A percentile compares a stretch with the other conserved stretches of the same genome.
phyloP scores from a whole-genome alignment of 2,888 invertebrate species.

The Cremastinae sp. region DNA sequence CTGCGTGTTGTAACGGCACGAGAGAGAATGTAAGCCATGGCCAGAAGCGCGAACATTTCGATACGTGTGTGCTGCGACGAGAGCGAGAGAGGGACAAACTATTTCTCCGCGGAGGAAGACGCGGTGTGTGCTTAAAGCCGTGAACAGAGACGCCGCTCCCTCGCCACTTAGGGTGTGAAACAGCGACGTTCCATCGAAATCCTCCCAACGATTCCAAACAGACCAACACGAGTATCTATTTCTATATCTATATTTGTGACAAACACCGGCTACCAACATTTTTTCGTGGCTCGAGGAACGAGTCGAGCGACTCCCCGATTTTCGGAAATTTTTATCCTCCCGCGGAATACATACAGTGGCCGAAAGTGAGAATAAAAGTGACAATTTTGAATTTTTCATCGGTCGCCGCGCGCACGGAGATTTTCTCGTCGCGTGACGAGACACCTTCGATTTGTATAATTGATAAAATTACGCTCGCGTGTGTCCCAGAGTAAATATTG shows the following conservation, averaged over 20 bases:
- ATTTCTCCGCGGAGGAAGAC: constrained; percentile 40
- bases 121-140: constrained; percentile 59
- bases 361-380: too few relatives aligned
- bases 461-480: constrained; percentile 26
- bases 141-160: constrained; percentile 69
- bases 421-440: not conserved
- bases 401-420: not conserved
- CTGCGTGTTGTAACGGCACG: constrained; percentile 54
- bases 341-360: too few relatives aligned
- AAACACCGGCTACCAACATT: constrained; percentile 7
- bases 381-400: not conserved
- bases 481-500: constrained; percentile 14
- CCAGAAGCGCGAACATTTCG: constrained; percentile 34
- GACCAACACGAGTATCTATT: constrained; percentile 15
- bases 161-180: constrained; percentile 78
- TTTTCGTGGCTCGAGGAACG: not conserved
- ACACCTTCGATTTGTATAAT: constrained; percentile 16
- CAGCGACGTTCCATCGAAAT: constrained; percentile 74
- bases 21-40: constrained; percentile 45
- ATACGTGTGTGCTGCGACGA: constrained; percentile 49
- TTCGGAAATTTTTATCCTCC: not conserved
- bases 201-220: constrained; percentile 57
- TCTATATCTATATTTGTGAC: constrained; percentile 26
- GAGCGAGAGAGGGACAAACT: constrained; percentile 29
- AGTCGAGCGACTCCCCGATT: not conserved